Percentiles rank a stretch among this genome's conserved stretches.
Conservation (phyloP, 2,888 invertebrate species). For the Congeria kusceri region DNA sequence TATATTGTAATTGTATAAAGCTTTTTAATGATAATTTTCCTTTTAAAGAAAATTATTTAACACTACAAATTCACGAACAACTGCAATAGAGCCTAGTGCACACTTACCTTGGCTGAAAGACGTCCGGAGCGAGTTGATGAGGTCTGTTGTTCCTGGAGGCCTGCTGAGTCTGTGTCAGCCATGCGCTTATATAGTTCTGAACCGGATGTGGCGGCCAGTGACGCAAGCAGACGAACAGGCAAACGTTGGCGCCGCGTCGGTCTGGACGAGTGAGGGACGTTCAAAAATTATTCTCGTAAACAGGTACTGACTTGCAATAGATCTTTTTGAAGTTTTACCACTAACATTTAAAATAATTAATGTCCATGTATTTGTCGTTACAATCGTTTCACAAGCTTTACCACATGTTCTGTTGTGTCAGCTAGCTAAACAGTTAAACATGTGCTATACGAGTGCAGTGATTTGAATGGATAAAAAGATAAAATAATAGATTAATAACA, state of each 20-base stretch:
- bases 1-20: too few relatives aligned
- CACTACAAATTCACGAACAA: not conserved
- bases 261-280: constrained; percentile 3
- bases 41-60: not conserved
- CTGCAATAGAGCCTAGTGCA: not conserved
- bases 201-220: not conserved
- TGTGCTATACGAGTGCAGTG: too few relatives aligned
- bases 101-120: constrained; percentile 14
- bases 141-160: constrained; percentile 7
- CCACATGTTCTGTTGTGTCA: too few relatives aligned
- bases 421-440: too few relatives aligned
- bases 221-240: not conserved
- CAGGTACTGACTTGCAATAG: too few relatives aligned
- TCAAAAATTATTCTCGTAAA: not conserved
- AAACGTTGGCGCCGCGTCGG: constrained; percentile 2
- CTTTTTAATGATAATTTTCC: too few relatives aligned
- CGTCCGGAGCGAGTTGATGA: constrained; percentile 4
- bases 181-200: not conserved
- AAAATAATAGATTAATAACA: too few relatives aligned
- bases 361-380: too few relatives aligned
- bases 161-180: not conserved
- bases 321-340: too few relatives aligned
- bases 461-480: too few relatives aligned
- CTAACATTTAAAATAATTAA: too few relatives aligned
- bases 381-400: too few relatives aligned